These are phyloP conservation scores for Caenorhabditis briggsae DNA, from an alignment of 1,140 invertebrate species.

Conservation along the genomic window DNA sequence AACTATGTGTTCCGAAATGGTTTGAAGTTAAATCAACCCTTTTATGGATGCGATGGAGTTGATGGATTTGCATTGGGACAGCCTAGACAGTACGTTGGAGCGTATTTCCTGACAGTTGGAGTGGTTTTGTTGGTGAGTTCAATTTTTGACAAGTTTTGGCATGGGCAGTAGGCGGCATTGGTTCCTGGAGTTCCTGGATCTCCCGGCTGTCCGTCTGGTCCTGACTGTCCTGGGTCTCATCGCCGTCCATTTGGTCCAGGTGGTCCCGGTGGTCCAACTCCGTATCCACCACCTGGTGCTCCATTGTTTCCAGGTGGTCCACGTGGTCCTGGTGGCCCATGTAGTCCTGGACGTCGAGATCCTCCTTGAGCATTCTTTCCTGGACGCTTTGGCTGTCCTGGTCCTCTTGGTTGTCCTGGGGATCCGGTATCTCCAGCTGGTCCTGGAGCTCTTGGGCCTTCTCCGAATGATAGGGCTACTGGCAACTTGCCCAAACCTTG, in stretches of 20 bases:
- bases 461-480: slow-evolving; percentile 27
- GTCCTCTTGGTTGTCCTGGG: slow-evolving; percentile 56
- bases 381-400: slow-evolving; percentile 50
- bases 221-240: slow-evolving; percentile 39
- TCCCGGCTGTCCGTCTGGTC: slow-evolving; percentile 43
- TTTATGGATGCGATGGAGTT: slow-evolving; percentile 2
- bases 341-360: slow-evolving; percentile 36
- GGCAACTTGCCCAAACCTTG: not conserved
- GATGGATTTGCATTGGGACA: slow-evolving; percentile 20
- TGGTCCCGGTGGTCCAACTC: slow-evolving; percentile 49
- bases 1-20: slow-evolving; percentile 33
- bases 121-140: not conserved
- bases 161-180: slow-evolving; percentile 54
- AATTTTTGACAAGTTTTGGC: not conserved
- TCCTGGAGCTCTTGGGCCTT: slow-evolving; percentile 54
- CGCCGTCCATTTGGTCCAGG: no score
- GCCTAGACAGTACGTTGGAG: not conserved
- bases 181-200: slow-evolving; percentile 32
- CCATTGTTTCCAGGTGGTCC: slow-evolving; percentile 58
- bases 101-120: slow-evolving; percentile 4
- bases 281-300: slow-evolving; percentile 24
- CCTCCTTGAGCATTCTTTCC: slow-evolving; percentile 43
- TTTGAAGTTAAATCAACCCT: not conserved
- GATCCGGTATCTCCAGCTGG: slow-evolving; percentile 55
- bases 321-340: slow-evolving; percentile 53